Conservation (phyloP, 2,888 invertebrate species). For the Ypsolopha scabrella region DNA sequence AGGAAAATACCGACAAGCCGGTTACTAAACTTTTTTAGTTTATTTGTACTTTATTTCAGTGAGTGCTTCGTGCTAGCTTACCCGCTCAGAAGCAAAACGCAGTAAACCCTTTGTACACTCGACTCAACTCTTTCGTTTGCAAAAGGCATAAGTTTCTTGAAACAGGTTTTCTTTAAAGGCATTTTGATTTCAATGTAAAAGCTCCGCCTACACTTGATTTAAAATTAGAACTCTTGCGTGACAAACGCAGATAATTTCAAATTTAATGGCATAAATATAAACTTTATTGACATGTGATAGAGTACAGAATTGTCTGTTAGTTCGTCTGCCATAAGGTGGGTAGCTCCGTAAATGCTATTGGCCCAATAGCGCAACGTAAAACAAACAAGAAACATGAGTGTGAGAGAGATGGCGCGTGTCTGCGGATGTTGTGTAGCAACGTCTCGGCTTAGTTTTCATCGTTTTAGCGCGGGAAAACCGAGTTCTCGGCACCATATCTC, state of each 20-base stretch:
- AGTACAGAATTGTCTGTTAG: conserved; percentile 59
- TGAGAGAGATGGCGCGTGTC: conserved; percentile 49
- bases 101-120: conserved; percentile 44
- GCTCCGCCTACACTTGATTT: conserved; percentile 71
- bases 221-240: conserved; percentile 70
- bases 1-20: conserved; percentile 65
- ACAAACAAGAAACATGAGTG: conserved; percentile 63
- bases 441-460: too few species aligned
- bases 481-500: neutral
- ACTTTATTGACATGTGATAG: conserved; percentile 61
- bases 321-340: conserved; percentile 64
- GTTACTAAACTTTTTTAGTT: conserved; percentile 67
- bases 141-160: conserved; percentile 68
- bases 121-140: conserved; percentile 56
- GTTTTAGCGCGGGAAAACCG: too few species aligned
- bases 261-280: conserved; percentile 65
- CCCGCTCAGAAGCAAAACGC: conserved; percentile 34
- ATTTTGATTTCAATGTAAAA: conserved; percentile 67
- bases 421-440: neutral
- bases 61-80: conserved; percentile 28
- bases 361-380: conserved; percentile 62
- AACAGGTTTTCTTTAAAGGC: conserved; percentile 67
- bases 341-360: conserved; percentile 66
- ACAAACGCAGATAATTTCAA: conserved; percentile 66
- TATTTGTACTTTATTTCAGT: conserved; percentile 66